phyloP scores from a whole-genome alignment of 92 coral and sea anemone genomes.

The Meandrina meandrites region DNA sequence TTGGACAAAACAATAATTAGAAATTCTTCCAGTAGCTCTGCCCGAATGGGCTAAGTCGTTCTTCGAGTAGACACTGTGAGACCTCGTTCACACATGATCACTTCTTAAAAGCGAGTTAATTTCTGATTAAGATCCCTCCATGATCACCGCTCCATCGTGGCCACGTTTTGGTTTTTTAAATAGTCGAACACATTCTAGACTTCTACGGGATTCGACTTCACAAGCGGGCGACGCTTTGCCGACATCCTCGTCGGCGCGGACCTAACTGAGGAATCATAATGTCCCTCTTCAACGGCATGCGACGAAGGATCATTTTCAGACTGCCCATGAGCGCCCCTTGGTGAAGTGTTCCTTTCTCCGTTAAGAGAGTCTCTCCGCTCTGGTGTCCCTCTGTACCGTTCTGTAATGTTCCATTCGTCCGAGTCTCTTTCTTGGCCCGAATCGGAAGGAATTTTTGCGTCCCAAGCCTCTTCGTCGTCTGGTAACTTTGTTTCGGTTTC shows the following conservation, averaged over 20 bases:
- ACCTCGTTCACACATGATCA: neutral
- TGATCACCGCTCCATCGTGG: neutral
- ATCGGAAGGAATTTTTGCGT: neutral
- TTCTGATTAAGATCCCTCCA: too few relatives aligned
- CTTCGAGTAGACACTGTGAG: neutral
- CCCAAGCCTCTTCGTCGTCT: conserved; percentile 6
- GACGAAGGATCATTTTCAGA: conserved; percentile 8
- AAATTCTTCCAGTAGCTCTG: neutral
- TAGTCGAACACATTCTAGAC: conserved; percentile 27
- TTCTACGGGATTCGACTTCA: conserved; percentile 57
- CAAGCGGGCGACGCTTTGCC: conserved; percentile 55
- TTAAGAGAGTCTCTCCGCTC: neutral
- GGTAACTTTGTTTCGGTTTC: conserved; percentile 7
- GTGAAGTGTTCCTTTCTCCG: conserved; percentile 6
- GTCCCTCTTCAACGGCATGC: conserved; percentile 18
- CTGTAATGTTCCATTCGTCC: neutral
- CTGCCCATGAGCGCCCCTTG: neutral
- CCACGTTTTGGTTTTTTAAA: neutral
- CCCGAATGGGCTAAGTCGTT: neutral
- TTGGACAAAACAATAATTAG: neutral
- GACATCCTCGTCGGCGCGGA: conserved; percentile 40
- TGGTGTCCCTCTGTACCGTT: conserved; percentile 20
- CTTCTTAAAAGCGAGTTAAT: neutral
- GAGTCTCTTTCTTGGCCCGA: conserved; percentile 1
- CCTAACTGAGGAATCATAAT: conserved; percentile 43